phyloP scores from a whole-genome alignment of 2,113 vertebrate genomes.

The Hyla sarda region DNA sequence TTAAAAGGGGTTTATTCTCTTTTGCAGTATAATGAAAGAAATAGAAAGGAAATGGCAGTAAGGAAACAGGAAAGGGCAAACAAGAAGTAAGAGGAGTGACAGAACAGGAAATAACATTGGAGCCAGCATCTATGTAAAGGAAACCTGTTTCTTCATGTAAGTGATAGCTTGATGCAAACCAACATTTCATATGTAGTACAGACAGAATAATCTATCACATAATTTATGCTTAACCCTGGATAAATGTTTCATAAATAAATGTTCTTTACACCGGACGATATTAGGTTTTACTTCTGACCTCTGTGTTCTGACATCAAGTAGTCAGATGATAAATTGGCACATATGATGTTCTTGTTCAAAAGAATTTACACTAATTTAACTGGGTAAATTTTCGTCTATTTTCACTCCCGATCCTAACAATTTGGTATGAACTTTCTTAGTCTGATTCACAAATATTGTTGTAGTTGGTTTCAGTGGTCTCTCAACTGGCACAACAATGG shows the following conservation, averaged over 20 bases:
- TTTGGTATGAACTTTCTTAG: too few relatives aligned
- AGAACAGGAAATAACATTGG: neutral
- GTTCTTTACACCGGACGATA: neutral
- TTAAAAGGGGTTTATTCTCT: neutral
- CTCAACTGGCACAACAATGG: too few relatives aligned
- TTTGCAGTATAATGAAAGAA: neutral
- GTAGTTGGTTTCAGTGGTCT: too few relatives aligned
- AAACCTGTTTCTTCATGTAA: neutral
- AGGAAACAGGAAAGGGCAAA: conserved; percentile 24
- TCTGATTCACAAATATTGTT: too few relatives aligned
- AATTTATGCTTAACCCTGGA: neutral
- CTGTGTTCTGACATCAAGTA: neutral
- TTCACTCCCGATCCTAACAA: too few relatives aligned
- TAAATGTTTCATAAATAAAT: neutral
- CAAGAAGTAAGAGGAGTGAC: neutral
- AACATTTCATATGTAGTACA: neutral
- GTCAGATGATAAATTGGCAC: too few relatives aligned
- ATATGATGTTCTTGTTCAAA: too few relatives aligned
- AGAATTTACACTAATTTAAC: too few relatives aligned
- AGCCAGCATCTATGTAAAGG: neutral
- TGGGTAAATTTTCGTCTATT: too few relatives aligned
- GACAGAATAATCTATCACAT: neutral
- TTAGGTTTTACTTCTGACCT: neutral
- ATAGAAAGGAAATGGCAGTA: neutral
- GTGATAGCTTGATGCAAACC: neutral